A percentile compares a stretch with the other conserved stretches of the same genome.
Conservation (phyloP, 2,113 vertebrate species). For the Muscicapa adusta region DNA sequence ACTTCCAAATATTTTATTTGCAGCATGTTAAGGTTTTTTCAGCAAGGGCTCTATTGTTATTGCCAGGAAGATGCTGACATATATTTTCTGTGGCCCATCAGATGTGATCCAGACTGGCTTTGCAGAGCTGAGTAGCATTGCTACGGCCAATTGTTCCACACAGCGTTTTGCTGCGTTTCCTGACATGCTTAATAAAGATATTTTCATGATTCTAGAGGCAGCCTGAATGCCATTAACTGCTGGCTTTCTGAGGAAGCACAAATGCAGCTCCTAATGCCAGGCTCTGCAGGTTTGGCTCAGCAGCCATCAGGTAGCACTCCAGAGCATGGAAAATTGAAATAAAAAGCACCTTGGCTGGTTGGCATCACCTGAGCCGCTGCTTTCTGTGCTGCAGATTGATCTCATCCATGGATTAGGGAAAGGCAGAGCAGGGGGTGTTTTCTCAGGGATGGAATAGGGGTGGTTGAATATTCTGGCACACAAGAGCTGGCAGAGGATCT, state of each 20-base stretch:
- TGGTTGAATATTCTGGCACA: background rate
- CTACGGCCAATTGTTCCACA: conserved; percentile 27
- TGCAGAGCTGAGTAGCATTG: conserved; percentile 15
- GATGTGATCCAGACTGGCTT: conserved; percentile 13
- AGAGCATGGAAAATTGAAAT: background rate
- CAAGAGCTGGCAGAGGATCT: background rate
- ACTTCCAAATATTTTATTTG: conserved; percentile 25
- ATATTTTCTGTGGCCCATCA: conserved; percentile 47
- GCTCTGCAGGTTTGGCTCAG: conserved; percentile 19
- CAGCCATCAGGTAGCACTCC: background rate
- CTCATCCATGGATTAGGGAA: rapidly evolving
- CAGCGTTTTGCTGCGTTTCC: conserved; percentile 9
- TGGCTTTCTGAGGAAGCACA: background rate
- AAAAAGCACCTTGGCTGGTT: background rate
- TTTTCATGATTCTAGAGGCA: conserved; percentile 9
- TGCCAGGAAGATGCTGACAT: conserved; percentile 34
- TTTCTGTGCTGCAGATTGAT: background rate
- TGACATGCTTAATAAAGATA: conserved; percentile 59
- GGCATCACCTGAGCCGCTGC: background rate
- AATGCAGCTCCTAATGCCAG: background rate
- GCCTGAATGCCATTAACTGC: conserved; percentile 44
- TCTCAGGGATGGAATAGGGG: background rate
- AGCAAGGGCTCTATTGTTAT: background rate
- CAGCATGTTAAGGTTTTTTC: background rate
- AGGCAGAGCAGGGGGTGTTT: background rate